Percentiles rank a stretch among this genome's conserved stretches.
Evolutionary conservation across 1,140 invertebrate genomes (phyloP).

Genomic region (Bursaphelenchus mucronatus): DNA sequence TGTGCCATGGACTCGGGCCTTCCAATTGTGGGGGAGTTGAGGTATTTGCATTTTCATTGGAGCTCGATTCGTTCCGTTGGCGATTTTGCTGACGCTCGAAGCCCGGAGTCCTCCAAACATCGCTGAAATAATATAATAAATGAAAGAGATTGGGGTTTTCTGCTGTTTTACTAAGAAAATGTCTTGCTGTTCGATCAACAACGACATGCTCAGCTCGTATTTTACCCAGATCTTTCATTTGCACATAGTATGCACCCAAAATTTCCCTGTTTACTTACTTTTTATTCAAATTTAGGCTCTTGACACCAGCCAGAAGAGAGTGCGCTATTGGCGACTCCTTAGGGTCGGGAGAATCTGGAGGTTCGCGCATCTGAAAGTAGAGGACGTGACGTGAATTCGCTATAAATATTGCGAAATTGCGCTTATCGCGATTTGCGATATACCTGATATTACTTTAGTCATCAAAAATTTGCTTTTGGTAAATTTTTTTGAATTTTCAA

Average conservation of each 20-base stretch:
- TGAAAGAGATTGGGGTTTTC: no score
- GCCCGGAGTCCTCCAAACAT: conserved; percentile 48
- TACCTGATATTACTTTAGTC: no score
- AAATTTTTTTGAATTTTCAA: no score
- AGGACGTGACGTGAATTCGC: no score
- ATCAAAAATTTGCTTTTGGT: no score
- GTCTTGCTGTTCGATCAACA: no score
- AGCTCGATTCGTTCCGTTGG: conserved; percentile 31
- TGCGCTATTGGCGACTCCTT: conserved; percentile 56
- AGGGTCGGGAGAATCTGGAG: conserved; percentile 48
- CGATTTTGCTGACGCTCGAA: conserved; percentile 37
- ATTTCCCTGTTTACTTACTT: conserved; percentile 7
- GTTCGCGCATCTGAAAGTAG: background rate
- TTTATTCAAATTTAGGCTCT: conserved; percentile 49
- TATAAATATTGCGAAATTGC: no score
- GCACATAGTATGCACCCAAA: no score
- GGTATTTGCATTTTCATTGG: conserved; percentile 41
- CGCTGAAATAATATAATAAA: conserved; percentile 37
- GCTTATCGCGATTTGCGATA: no score
- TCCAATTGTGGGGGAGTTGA: conserved; percentile 53
- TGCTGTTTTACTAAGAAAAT: background rate
- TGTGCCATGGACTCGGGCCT: conserved; percentile 55
- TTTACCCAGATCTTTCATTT: no score
- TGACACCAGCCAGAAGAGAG: conserved; percentile 50
- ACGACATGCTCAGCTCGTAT: no score